Conservation (phyloP, 2,888 invertebrate genomes). For the Pachliopta kotzebuea region DNA sequence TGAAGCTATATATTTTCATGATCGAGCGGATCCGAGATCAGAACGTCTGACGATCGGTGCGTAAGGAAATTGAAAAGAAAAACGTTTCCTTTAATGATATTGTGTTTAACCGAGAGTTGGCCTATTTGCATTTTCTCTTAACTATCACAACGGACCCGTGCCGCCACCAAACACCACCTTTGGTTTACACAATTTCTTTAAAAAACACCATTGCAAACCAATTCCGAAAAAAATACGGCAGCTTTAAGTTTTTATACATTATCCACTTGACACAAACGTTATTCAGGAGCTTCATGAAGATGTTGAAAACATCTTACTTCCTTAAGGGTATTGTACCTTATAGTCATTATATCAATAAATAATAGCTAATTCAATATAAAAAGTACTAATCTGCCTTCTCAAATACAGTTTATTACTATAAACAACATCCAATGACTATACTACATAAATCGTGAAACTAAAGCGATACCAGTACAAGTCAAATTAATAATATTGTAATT, state of each 20-base stretch:
- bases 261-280: conserved; percentile 29
- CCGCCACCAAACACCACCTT: too few species aligned
- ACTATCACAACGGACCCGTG: background rate
- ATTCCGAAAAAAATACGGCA: too few species aligned
- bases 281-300: conserved; percentile 30
- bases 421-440: too few species aligned
- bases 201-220: too few species aligned
- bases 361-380: background rate
- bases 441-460: too few species aligned
- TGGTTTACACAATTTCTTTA: too few species aligned
- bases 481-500: too few species aligned
- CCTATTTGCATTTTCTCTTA: conserved; percentile 48
- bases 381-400: too few species aligned
- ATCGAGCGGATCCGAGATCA: conserved; percentile 75
- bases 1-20: conserved; percentile 80
- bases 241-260: background rate
- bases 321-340: conserved; percentile 31
- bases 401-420: too few species aligned
- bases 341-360: too few species aligned
- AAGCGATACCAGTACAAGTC: too few species aligned
- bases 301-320: conserved; percentile 29
- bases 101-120: conserved; percentile 52
- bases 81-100: conserved; percentile 65
- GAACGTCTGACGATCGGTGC: conserved; percentile 72
- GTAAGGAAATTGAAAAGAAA: conserved; percentile 74